phyloP scores from a whole-genome alignment of 2,888 invertebrate species.

The Agrochola macilenta region DNA sequence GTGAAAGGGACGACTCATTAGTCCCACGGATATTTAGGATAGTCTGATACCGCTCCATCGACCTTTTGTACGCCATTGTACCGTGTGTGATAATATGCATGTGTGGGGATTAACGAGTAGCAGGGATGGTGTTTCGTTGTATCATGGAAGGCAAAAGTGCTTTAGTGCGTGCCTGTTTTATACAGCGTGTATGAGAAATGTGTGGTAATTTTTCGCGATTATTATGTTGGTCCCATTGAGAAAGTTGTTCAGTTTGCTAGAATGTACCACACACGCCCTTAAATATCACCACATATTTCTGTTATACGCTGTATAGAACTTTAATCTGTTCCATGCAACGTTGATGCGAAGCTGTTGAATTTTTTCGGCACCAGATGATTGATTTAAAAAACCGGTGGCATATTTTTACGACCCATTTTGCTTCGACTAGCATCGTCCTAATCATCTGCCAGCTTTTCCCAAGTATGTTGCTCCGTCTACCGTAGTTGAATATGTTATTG shows the following conservation, averaged over 20 bases:
- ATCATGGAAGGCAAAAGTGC: constrained; percentile 29
- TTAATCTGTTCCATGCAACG: background rate
- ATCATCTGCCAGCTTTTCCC: background rate
- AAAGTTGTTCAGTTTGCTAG: too few relatives aligned
- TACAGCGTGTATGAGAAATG: too few relatives aligned
- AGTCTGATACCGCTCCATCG: constrained; percentile 74
- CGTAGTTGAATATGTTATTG: background rate
- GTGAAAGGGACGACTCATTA: constrained; percentile 77
- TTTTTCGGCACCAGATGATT: background rate
- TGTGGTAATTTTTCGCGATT: too few relatives aligned
- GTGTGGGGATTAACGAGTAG: constrained; percentile 54
- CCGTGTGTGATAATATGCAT: constrained; percentile 45
- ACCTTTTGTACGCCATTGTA: constrained; percentile 70
- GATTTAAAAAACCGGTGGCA: background rate
- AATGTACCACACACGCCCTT: too few relatives aligned
- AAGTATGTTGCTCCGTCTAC: background rate
- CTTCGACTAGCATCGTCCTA: background rate
- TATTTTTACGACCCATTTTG: background rate
- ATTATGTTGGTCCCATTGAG: too few relatives aligned
- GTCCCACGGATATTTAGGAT: constrained; percentile 69
- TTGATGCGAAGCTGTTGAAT: background rate
- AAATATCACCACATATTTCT: too few relatives aligned
- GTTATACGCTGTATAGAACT: background rate
- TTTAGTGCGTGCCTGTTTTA: background rate
- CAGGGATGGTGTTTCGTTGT: constrained; percentile 19